phyloP scores from a whole-genome alignment of 2,113 vertebrate species.

The Cardinalis cardinalis region DNA sequence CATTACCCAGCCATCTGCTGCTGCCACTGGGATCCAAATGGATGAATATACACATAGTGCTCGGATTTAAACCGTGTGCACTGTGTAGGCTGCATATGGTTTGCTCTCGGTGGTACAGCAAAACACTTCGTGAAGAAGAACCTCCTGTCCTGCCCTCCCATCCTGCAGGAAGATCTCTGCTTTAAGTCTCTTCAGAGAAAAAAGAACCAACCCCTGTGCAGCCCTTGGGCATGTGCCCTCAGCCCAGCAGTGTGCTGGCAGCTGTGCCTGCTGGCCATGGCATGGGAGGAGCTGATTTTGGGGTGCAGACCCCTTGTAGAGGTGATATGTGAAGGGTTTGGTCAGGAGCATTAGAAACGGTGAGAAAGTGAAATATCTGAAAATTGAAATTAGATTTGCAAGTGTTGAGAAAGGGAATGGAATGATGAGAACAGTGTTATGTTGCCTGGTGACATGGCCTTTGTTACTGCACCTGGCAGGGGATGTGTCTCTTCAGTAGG shows the following conservation, averaged over 20 bases:
- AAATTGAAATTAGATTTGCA: background rate
- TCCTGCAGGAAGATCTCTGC: background rate
- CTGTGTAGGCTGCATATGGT: background rate
- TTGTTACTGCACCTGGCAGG: rapidly evolving
- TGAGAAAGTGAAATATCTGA: background rate
- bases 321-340: background rate
- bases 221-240: background rate
- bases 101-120: background rate
- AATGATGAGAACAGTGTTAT: rapidly evolving
- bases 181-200: background rate
- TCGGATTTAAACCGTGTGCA: rapidly evolving
- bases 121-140: background rate
- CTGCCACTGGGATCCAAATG: background rate
- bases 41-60: background rate
- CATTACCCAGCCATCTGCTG: conserved; percentile 39
- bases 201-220: rapidly evolving
- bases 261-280: background rate
- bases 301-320: background rate
- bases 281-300: background rate
- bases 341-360: rapidly evolving
- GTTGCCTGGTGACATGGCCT: rapidly evolving
- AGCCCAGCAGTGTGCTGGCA: background rate
- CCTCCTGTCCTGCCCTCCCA: background rate
- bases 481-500: background rate
- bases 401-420: rapidly evolving